Conservation (phyloP, 2,888 invertebrate genomes). For the Petrolisthes cinctipes region DNA sequence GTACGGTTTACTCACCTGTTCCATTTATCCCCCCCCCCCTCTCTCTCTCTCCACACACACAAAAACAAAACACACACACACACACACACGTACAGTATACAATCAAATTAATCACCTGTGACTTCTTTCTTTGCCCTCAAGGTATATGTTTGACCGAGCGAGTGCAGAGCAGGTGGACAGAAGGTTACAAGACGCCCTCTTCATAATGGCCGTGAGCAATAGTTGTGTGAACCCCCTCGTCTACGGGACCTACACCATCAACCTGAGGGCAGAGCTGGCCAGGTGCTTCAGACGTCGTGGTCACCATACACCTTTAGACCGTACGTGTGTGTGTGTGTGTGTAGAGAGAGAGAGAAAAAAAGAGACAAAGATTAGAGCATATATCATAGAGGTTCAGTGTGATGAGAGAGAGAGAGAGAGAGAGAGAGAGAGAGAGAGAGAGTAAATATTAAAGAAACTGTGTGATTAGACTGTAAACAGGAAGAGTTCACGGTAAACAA, state of each 20-base stretch:
- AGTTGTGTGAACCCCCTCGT: slow-evolving; percentile 64
- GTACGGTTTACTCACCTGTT: background rate
- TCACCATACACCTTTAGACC: no score
- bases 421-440: no score
- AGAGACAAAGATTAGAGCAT: no score
- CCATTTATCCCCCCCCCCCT: background rate
- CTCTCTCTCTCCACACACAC: background rate
- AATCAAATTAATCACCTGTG: background rate
- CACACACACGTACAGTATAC: no score
- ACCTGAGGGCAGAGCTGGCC: no score
- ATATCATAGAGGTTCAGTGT: background rate
- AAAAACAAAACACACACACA: background rate
- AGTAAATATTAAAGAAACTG: no score
- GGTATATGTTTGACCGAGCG: slow-evolving; percentile 63
- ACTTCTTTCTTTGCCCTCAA: background rate
- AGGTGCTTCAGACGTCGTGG: no score
- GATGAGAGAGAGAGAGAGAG: no score
- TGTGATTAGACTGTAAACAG: background rate
- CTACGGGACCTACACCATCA: slow-evolving; percentile 64
- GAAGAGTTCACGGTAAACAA: no score
- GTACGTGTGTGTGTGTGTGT: no score
- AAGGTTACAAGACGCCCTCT: slow-evolving; percentile 61
- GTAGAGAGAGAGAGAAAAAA: no score
- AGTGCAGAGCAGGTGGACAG: slow-evolving; percentile 62
- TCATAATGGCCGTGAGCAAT: slow-evolving; percentile 64